These are phyloP conservation scores for Luidia sarsii DNA, from an alignment of 53 echinoderm and acorn worm genomes.

Conservation along the genomic window DNA sequence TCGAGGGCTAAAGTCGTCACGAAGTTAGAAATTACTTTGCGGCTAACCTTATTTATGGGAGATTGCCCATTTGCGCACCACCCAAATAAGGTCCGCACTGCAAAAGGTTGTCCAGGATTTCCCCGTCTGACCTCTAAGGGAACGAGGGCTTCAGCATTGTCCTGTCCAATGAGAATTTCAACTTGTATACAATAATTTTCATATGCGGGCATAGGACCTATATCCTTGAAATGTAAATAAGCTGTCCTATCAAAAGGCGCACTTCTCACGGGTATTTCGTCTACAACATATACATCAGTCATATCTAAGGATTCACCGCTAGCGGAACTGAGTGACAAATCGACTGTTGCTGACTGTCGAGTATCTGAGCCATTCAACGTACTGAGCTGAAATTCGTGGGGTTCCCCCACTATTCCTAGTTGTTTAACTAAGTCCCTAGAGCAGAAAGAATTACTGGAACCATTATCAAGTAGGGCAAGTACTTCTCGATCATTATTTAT, in stretches of 20 bases:
- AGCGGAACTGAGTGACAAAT: background rate
- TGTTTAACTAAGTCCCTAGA: slow-evolving; percentile 30
- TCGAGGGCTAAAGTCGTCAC: slow-evolving; percentile 24
- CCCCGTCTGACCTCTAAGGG: too few species aligned
- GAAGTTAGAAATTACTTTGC: slow-evolving; percentile 44
- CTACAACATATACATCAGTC: slow-evolving; percentile 38
- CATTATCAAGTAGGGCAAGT: slow-evolving; percentile 44
- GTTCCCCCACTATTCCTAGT: too few species aligned
- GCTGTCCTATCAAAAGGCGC: background rate
- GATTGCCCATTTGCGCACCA: slow-evolving; percentile 53
- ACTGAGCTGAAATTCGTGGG: slow-evolving; percentile 22
- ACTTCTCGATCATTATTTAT: slow-evolving; percentile 10
- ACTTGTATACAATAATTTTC: slow-evolving; percentile 11
- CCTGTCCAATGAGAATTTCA: slow-evolving; percentile 54
- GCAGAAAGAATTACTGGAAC: slow-evolving; percentile 58
- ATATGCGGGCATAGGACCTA: slow-evolving; percentile 40
- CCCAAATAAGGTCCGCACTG: too few species aligned
- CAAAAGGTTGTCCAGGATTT: too few species aligned
- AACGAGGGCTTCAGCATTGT: too few species aligned
- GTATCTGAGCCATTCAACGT: slow-evolving; percentile 40
- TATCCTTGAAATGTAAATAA: slow-evolving; percentile 9
- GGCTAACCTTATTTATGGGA: slow-evolving; percentile 1
- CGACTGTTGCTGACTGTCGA: slow-evolving; percentile 16
- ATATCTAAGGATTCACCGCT: slow-evolving; percentile 28
- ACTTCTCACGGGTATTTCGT: slow-evolving; percentile 52